phyloP scores from a whole-genome alignment of 2,797 vertebrate genomes.

The Synanceia verrucosa region DNA sequence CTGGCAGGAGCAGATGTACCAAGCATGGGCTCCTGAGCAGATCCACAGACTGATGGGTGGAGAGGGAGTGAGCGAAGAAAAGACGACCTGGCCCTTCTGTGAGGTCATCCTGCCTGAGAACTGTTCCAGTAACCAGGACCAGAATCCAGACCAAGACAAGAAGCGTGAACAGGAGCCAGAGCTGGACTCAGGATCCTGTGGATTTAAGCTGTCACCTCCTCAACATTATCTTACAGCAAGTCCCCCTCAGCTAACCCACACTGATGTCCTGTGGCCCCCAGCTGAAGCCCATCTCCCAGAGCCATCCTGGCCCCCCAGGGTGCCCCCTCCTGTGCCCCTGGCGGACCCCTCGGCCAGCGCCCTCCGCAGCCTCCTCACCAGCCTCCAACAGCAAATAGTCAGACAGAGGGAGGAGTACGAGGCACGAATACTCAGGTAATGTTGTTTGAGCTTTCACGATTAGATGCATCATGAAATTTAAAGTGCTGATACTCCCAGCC shows the following conservation, averaged over 20 bases:
- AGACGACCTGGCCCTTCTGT: conserved; percentile 72
- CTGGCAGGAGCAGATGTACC: conserved; percentile 28
- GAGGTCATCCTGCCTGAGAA: conserved; percentile 65
- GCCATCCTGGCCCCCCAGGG: conserved; percentile 41
- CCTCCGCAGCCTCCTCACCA: conserved; percentile 75
- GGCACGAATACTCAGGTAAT: conserved; percentile 73
- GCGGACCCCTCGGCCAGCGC: conserved; percentile 74
- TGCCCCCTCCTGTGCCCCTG: conserved; percentile 69
- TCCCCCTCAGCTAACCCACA: conserved; percentile 17
- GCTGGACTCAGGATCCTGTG: conserved; percentile 58
- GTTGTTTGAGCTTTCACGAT: too few species aligned
- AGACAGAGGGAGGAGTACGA: conserved; percentile 78
- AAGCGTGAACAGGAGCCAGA: conserved; percentile 45
- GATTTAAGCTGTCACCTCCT: conserved; percentile 20
- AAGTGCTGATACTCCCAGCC: conserved; percentile 4
- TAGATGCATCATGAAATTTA: not conserved
- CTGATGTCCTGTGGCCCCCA: conserved; percentile 35
- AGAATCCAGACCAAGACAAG: conserved; percentile 46
- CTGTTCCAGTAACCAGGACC: conserved; percentile 47
- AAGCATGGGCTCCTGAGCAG: conserved; percentile 37
- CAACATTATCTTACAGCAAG: conserved; percentile 11
- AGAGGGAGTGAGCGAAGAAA: conserved; percentile 42
- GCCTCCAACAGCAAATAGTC: conserved; percentile 78
- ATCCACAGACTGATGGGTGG: conserved; percentile 35
- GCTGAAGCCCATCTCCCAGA: conserved; percentile 20